Base-by-base conservation (phyloP, 2,113 vertebrate species). In the Petrocephalus microphthalmus region DNA sequence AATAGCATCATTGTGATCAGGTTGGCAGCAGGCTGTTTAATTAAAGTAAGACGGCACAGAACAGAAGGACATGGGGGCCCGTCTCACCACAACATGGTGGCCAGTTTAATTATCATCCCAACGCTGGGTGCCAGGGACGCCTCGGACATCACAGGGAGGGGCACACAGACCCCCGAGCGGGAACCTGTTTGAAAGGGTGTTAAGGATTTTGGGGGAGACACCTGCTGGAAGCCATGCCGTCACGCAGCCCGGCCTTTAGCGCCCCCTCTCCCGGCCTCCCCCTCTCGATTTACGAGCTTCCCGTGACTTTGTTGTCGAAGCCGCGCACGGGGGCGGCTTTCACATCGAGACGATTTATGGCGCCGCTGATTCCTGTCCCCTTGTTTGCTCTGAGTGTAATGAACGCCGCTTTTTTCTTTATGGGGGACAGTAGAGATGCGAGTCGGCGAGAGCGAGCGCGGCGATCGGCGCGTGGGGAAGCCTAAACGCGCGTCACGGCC, bases 351-450 rank as follows among this genome's bases (percentile, higher is more conserved):
- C 49, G 42, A 87, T 42, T 52, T 53, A 78, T 52, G 49, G 8
- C 45, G 49, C 37, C 13, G 7, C 22, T 33, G 56, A 15, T n/a
- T 49, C 3, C 20, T 22, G 5, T 83, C 2, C 45, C 20, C 13
- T 42, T 22, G 33, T 45, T 15, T 15, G 7, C 49, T 71, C 19
- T 42, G 25, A 74, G 22, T 87, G 45, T 74, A 78, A 52, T 51
- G n/a, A 49, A 51, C 49, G 0, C 8, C n/a, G 20, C 49, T n/a
- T 15, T 64, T 25, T 91, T 84, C 90, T 10, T 90, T 92, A 42
- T 92, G 95, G 89, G 92, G 90, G 91, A 91, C 87, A 89, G n/a
- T 93, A 93, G 94, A 94, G 93, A 93, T n/a, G n/a, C 67, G 87
- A 85, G 87, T 91, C 91, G 88, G n/a, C n/a, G n/a, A n/a, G n/a